These are phyloP conservation scores for Diachasmimorpha longicaudata DNA, from an alignment of 1,140 invertebrate genomes.

Conservation along the genomic window DNA sequence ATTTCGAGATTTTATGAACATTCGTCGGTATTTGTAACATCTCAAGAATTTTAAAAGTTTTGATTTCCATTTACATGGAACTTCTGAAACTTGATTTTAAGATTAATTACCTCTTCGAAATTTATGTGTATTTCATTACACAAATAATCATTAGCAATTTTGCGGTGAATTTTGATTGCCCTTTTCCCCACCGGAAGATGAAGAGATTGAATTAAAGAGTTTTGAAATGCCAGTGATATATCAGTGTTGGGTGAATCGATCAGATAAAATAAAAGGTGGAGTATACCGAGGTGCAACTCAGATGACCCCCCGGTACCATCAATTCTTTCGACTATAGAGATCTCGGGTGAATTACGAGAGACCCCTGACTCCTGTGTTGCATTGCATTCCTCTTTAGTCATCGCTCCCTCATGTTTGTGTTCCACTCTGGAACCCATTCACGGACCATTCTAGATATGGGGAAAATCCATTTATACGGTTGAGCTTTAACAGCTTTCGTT, in stretches of 20 bases:
- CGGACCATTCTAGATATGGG: not conserved
- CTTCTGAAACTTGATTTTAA: no score
- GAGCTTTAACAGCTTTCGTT: not conserved
- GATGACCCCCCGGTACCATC: not conserved
- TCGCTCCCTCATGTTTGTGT: not conserved
- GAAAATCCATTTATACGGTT: not conserved
- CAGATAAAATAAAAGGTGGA: constrained; percentile 41
- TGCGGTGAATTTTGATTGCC: not conserved
- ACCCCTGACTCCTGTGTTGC: not conserved
- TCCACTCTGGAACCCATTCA: not conserved
- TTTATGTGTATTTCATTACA: no score
- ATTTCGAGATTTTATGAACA: no score
- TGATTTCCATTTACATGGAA: no score
- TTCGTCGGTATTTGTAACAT: no score
- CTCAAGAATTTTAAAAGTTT: no score
- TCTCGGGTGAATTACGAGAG: not conserved
- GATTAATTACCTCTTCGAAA: no score
- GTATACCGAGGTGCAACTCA: not conserved
- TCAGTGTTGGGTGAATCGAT: constrained; percentile 49
- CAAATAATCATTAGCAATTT: not conserved
- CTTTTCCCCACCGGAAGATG: not conserved
- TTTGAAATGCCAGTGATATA: constrained; percentile 39
- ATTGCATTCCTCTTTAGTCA: not conserved
- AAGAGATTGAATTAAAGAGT: constrained; percentile 9
- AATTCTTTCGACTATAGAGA: not conserved